A percentile compares a stretch with the other conserved stretches of the same genome.
Conservation (phyloP, 2,888 invertebrate genomes). For the Amiota mariae region DNA sequence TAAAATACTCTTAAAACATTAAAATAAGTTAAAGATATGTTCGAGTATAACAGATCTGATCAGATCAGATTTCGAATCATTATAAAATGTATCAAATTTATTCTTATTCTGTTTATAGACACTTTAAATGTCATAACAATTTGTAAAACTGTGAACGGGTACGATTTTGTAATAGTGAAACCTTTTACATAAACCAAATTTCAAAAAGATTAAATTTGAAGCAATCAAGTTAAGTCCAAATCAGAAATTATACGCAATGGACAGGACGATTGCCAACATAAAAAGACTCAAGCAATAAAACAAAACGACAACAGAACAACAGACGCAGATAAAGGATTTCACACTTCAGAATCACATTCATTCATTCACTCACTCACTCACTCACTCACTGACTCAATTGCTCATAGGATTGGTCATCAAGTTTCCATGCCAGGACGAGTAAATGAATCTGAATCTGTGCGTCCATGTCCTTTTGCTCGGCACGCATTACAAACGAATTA, state of each 20-base stretch:
- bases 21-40: too few species aligned
- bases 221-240: slow-evolving; percentile 56
- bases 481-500: slow-evolving; percentile 66
- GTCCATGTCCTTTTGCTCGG: neutral
- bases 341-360: neutral
- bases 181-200: slow-evolving; percentile 37
- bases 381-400: neutral
- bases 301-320: slow-evolving; percentile 52
- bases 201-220: slow-evolving; percentile 58
- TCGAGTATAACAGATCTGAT: too few species aligned
- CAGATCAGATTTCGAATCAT: too few species aligned
- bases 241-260: slow-evolving; percentile 57
- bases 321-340: slow-evolving; percentile 26
- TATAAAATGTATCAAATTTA: too few species aligned
- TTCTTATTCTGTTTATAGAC: too few species aligned
- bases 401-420: neutral
- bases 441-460: neutral
- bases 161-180: slow-evolving; percentile 13
- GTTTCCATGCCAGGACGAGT: slow-evolving; percentile 11
- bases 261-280: slow-evolving; percentile 46
- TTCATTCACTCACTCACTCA: neutral
- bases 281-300: slow-evolving; percentile 37
- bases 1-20: too few species aligned
- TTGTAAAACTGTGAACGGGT: neutral
- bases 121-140: neutral